phyloP scores from a whole-genome alignment of 2,888 invertebrate genomes.

The Xestia sexstrigata region DNA sequence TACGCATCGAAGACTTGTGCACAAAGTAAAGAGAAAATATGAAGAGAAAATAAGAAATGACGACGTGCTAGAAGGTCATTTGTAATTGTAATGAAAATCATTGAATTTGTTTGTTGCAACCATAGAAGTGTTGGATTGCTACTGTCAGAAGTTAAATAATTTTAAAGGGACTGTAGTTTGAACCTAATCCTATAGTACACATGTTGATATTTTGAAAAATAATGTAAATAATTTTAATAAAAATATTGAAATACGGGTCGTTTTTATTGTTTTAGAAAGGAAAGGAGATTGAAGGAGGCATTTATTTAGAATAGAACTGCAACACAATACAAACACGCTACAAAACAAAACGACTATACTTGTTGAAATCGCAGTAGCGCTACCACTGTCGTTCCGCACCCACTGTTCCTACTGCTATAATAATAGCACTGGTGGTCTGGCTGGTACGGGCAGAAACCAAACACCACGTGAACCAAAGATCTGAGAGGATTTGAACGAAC shows the following conservation, averaged over 20 bases:
- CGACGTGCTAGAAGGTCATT: background rate
- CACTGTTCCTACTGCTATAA: background rate
- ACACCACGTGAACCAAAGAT: background rate
- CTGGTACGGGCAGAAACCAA: background rate
- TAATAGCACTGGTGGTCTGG: background rate
- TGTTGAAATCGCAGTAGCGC: background rate
- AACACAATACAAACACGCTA: background rate
- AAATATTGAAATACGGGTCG: background rate
- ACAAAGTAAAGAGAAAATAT: slow-evolving; percentile 17
- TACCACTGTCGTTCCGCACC: background rate
- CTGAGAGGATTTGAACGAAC: background rate
- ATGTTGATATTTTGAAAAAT: background rate
- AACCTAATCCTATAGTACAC: background rate
- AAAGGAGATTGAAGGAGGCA: background rate
- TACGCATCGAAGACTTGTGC: slow-evolving; percentile 15
- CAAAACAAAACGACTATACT: background rate
- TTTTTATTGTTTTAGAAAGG: background rate
- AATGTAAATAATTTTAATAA: background rate
- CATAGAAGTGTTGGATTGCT: background rate
- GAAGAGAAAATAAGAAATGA: slow-evolving; percentile 1
- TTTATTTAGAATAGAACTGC: background rate
- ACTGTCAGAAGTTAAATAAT: background rate
- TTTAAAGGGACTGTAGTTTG: background rate
- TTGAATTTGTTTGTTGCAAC: background rate
- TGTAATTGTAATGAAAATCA: background rate